Percentiles rank a stretch among this genome's conserved stretches.
These are phyloP conservation scores for Hirtodrosophila trivittata DNA, from an alignment of 2,888 invertebrate species.

Conservation along the genomic window DNA sequence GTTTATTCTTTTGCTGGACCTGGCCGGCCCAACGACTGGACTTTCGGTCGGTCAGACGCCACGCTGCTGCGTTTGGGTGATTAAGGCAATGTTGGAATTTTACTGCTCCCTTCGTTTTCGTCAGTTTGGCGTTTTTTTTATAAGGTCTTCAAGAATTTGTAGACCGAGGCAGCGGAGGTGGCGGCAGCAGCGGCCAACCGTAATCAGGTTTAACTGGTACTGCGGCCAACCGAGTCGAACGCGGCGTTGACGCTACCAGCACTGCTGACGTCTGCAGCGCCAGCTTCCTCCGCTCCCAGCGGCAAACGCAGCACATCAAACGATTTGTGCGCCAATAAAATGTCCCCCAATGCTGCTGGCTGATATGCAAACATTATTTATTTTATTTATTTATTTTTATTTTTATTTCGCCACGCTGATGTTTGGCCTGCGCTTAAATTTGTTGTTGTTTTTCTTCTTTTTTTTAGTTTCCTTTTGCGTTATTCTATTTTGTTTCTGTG, in stretches of 20 bases:
- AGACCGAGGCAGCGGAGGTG: conserved; percentile 34
- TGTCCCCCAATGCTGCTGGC: conserved; percentile 70
- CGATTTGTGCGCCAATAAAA: conserved; percentile 78
- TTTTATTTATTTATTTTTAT: conserved; percentile 60
- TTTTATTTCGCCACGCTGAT: conserved; percentile 66
- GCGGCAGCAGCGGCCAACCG: conserved; percentile 29
- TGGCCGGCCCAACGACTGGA: neutral
- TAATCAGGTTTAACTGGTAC: conserved; percentile 76
- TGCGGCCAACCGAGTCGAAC: conserved; percentile 37
- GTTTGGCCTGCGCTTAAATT: conserved; percentile 66
- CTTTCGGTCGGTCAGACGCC: conserved; percentile 12
- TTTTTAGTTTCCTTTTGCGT: conserved; percentile 15
- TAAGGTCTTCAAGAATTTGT: conserved; percentile 64
- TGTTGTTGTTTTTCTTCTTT: conserved; percentile 42
- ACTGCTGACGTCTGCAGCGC: conserved; percentile 49
- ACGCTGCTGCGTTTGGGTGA: conserved; percentile 35
- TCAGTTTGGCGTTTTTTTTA: conserved; percentile 34
- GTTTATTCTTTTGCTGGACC: conserved; percentile 29
- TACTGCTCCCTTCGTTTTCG: conserved; percentile 53
- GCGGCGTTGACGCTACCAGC: conserved; percentile 21
- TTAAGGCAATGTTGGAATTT: conserved; percentile 58
- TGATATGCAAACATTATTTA: conserved; percentile 79
- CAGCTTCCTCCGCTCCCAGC: conserved; percentile 58
- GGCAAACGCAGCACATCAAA: conserved; percentile 71
- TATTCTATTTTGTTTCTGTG: conserved; percentile 22